Evolutionary conservation across 2,888 invertebrate genomes (phyloP).

Genomic region (Apodemia duryi): DNA sequence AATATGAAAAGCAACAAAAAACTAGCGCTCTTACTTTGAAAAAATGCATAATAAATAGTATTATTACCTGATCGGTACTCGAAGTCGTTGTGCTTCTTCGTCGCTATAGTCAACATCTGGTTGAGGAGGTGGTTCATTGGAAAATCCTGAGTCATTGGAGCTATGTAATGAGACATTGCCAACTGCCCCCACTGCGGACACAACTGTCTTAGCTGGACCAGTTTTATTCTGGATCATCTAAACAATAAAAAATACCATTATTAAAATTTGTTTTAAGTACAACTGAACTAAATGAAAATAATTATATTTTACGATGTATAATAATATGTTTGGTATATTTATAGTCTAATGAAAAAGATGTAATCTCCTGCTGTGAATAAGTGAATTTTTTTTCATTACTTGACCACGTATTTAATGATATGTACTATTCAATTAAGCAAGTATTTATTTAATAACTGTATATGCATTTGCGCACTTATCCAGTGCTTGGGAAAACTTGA

Average conservation of each 20-base stretch:
- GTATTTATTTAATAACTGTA: too few species aligned
- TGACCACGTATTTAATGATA: too few species aligned
- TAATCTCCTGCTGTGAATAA: too few species aligned
- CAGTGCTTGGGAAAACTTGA: too few species aligned
- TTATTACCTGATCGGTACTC: slow-evolving; percentile 81
- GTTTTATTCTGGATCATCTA: slow-evolving; percentile 68
- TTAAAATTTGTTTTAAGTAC: neutral
- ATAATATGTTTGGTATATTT: too few species aligned
- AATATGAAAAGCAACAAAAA: slow-evolving; percentile 32
- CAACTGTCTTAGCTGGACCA: slow-evolving; percentile 68
- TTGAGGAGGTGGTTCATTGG: slow-evolving; percentile 92
- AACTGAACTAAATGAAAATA: too few species aligned
- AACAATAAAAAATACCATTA: slow-evolving; percentile 20
- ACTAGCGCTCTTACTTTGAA: slow-evolving; percentile 22
- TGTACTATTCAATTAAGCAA: too few species aligned
- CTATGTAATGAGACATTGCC: slow-evolving; percentile 91
- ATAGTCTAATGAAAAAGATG: too few species aligned
- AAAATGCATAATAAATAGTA: slow-evolving; percentile 27
- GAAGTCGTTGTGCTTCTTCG: slow-evolving; percentile 85
- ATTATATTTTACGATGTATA: too few species aligned
- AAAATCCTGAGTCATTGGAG: slow-evolving; percentile 95
- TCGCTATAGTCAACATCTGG: slow-evolving; percentile 95
- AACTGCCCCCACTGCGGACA: slow-evolving; percentile 73
- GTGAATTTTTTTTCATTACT: too few species aligned
- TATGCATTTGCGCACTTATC: too few species aligned